Evolutionary conservation across 2,888 invertebrate species (phyloP).

Genomic region (Polydrusus tereticollis): DNA sequence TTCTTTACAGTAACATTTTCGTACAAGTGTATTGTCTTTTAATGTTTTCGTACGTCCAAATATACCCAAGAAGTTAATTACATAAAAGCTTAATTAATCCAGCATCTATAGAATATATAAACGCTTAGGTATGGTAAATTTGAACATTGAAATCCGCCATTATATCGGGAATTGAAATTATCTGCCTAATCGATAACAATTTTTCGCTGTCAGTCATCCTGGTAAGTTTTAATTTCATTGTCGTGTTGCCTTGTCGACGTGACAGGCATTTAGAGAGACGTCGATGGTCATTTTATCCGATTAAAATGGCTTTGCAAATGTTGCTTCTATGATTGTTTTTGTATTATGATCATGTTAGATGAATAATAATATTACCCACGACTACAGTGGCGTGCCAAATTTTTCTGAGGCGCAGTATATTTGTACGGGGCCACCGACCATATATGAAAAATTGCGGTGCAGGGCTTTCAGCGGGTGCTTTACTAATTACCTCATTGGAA

Average conservation of each 20-base stretch:
- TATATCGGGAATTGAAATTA: conserved; percentile 35
- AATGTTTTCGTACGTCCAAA: too few relatives aligned
- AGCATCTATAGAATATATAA: too few relatives aligned
- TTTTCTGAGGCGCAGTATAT: too few relatives aligned
- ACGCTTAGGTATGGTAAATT: conserved; percentile 19
- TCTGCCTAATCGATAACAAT: conserved; percentile 42
- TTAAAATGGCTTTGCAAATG: neutral
- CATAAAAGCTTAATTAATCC: too few relatives aligned
- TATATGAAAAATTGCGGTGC: too few relatives aligned
- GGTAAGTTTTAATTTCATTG: conserved; percentile 51
- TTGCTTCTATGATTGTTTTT: neutral
- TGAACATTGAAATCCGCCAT: conserved; percentile 32
- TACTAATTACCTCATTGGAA: too few relatives aligned
- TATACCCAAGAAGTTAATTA: too few relatives aligned
- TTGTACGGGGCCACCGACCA: too few relatives aligned
- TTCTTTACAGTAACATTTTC: too few relatives aligned
- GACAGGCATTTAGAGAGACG: conserved; percentile 24
- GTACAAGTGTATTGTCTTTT: neutral
- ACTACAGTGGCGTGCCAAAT: too few relatives aligned
- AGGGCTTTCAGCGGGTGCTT: too few relatives aligned
- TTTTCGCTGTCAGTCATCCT: conserved; percentile 47
- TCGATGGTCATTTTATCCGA: conserved; percentile 34
- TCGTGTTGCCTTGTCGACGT: conserved; percentile 3
- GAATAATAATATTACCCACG: too few relatives aligned
- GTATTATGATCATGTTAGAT: neutral